Base-by-base conservation (phyloP, 2,113 vertebrate genomes). In the Chaetodon trifascialis region DNA sequence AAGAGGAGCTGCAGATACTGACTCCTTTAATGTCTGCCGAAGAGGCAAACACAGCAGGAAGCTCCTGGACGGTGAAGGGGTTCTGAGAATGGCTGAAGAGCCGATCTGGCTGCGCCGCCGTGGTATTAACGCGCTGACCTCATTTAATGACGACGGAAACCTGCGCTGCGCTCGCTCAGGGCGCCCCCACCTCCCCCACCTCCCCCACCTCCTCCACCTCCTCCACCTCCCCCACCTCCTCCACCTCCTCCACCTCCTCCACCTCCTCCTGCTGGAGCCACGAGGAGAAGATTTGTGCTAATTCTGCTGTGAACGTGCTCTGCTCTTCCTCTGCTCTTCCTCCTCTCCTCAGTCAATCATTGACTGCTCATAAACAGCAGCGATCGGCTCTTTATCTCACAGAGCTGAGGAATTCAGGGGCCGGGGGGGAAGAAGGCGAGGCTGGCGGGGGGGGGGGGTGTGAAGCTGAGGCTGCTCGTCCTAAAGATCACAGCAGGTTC, bases 371-470 rank as follows among this genome's bases (percentile, higher is more conserved):
- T 85, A 84, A 88, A 82, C 69, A 16, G 63, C 51, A 59, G 76
- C 36, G 21, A 77, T 60, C 82, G 23, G 73, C 63, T 86, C 85
- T 67, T 91, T 89, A 90, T 91, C 85, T 86, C 90, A 85, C 79
- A 19, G 25, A 74, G 73, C 82, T 83, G 90, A 93, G 89, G 90
- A 93, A 92, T 93, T 92, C 89, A 70, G 74, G 69, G 65, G 49
- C 72, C 21, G 46, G 63, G 74, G 88, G 92, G 71, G 21, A 79
- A 74, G 86, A 67, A 58, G 86, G 76, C 49, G 75, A 76, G 86
- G 82, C 83, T 68, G 5, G 7, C 30, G 52, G 44, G 76, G 1
- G 17, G 42, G 58, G 44, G 59, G 30, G 25, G 52, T 14, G 23
- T 65, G 21, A 59, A 59, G 14, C 60, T 59, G 30, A 30, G 30